phyloP scores from a whole-genome alignment of 2,888 invertebrate genomes.

The Alloplasta piceator region DNA sequence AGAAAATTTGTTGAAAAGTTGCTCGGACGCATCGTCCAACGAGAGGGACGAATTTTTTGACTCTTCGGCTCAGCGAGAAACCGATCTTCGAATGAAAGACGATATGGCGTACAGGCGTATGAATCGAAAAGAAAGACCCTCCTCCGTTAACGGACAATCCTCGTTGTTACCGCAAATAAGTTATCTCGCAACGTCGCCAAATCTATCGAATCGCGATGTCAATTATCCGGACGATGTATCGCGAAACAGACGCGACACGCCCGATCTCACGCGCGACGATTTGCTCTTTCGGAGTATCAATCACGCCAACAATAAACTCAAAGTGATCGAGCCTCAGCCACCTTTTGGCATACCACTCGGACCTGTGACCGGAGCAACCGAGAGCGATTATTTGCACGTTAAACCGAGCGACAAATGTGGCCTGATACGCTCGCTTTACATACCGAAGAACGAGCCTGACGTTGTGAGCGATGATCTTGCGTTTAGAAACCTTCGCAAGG shows the following conservation, averaged over 20 bases:
- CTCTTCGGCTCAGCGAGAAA: conserved; percentile 44
- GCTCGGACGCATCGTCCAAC: conserved; percentile 47
- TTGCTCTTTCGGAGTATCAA: conserved; percentile 92
- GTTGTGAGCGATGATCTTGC: conserved; percentile 94
- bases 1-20: conserved; percentile 71
- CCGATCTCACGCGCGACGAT: conserved; percentile 93
- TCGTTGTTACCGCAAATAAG: conserved; percentile 85
- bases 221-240: conserved; percentile 69
- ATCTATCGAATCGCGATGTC: conserved; percentile 81
- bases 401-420: conserved; percentile 71
- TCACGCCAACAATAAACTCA: conserved; percentile 88
- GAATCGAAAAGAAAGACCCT: conserved; percentile 85
- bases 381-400: conserved; percentile 92
- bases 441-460: conserved; percentile 90
- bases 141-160: conserved; percentile 80
- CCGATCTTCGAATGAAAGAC: conserved; percentile 85
- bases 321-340: conserved; percentile 92
- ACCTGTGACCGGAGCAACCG: conserved; percentile 91
- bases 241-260: conserved; percentile 85
- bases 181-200: conserved; percentile 89
- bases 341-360: conserved; percentile 96
- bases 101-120: conserved; percentile 92
- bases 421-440: conserved; percentile 86
- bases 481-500: conserved; percentile 93
- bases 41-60: conserved; percentile 38